phyloP scores from a whole-genome alignment of 2,113 vertebrate species.

The Elachura formosa region DNA sequence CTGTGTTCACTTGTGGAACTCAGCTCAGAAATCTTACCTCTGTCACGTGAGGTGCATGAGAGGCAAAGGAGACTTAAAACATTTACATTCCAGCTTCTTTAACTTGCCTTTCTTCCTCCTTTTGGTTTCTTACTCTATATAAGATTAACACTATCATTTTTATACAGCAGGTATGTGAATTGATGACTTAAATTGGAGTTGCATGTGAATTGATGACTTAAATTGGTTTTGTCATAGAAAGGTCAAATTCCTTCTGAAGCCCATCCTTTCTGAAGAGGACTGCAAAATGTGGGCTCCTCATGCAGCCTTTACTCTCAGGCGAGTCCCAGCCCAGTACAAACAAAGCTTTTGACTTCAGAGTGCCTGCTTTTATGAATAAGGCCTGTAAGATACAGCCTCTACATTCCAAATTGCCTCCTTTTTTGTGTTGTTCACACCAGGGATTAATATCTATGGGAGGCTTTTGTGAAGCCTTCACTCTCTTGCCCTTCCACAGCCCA shows the following conservation, averaged over 20 bases:
- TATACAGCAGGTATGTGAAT: not conserved
- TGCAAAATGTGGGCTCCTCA: not conserved
- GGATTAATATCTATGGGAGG: conserved; percentile 26
- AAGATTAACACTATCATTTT: not conserved
- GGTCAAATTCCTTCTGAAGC: not conserved
- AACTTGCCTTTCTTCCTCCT: not conserved
- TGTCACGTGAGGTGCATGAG: not conserved
- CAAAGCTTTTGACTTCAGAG: not conserved
- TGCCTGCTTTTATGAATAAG: conserved; percentile 1
- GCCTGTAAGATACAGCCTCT: not conserved
- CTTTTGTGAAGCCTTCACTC: conserved; percentile 4
- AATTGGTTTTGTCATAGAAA: not conserved
- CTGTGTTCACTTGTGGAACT: not conserved
- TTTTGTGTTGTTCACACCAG: conserved; percentile 13
- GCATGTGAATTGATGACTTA: not conserved
- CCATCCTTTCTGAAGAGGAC: not conserved
- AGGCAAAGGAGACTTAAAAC: not conserved
- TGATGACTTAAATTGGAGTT: not conserved
- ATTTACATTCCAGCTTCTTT: not conserved
- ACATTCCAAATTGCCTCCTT: conserved; percentile 30
- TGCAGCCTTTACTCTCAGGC: not conserved
- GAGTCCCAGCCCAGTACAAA: not conserved
- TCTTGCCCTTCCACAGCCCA: not conserved
- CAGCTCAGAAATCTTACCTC: not conserved
- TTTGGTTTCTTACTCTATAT: not conserved